Percentiles rank a stretch among this genome's conserved stretches.
Evolutionary conservation across 2,113 vertebrate species (phyloP).

Genomic region (Rhodinocichla rosea): DNA sequence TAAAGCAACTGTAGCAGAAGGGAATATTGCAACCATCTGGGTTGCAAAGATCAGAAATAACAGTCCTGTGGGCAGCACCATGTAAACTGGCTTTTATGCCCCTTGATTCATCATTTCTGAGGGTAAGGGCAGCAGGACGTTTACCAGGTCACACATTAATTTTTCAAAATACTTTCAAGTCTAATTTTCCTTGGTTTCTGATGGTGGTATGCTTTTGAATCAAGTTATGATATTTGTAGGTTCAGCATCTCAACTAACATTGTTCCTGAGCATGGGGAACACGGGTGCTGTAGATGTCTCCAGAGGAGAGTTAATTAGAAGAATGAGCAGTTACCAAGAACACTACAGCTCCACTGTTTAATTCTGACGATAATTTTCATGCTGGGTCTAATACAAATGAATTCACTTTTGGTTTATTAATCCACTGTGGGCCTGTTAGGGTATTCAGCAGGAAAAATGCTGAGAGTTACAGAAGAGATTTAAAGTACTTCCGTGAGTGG

Average conservation of each 20-base stretch:
- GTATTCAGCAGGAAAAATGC: background rate
- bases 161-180: background rate
- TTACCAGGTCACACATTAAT: background rate
- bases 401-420: background rate
- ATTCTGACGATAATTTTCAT: slow-evolving; percentile 24
- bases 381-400: slow-evolving; percentile 1
- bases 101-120: background rate
- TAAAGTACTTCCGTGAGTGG: background rate
- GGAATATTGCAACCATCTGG: slow-evolving; percentile 1
- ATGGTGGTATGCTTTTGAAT: background rate
- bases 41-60: slow-evolving; percentile 37
- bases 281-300: background rate
- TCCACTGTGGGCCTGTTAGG: background rate
- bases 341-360: background rate
- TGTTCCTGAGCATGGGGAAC: background rate
- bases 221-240: background rate
- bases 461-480: background rate
- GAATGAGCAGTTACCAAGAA: background rate
- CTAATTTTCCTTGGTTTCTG: background rate
- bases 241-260: background rate
- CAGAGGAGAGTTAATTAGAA: background rate
- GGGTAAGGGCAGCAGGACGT: background rate
- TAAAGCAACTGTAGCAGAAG: slow-evolving; percentile 38
- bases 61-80: background rate
- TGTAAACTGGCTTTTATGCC: background rate